Evolutionary conservation across 2,113 vertebrate genomes (phyloP), one percentile per base, ranked within the genome.

Genomic region (Seriola aureovittata): DNA sequence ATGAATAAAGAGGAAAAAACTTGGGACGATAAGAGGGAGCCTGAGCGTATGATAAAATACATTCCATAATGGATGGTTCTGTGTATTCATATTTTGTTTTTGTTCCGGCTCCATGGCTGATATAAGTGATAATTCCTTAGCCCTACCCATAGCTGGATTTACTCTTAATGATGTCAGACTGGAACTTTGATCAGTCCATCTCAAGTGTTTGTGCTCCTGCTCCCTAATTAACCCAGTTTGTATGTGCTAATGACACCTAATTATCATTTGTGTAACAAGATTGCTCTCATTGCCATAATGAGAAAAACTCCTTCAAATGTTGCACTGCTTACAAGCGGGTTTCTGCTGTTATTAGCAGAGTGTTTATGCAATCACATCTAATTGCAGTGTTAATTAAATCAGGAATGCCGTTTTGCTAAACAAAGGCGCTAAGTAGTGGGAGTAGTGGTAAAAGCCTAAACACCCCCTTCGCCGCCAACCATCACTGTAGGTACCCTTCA

Each of bases 371-470:
- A 95, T 95, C 93, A 94, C 86, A 86, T 89, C 92, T 94, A 95
- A 95, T 94, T 94, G 92, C 92, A 93, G 94, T 92, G 91, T 93
- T 95, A 94, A 95, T 95, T 95, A 93, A 95, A 95, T 94, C 93
- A 94, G 88, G 84, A 88, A 90, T 88, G 81, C 71, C 72, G 62
- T 93, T 92, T 91, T 89, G 90, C 80, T 78, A 81, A 91, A 93
- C 91, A 93, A 93, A 91, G 90, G 89, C 42, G 64, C 79, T 85
- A 78, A 85, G 85, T 79, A 65, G 83, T 13, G 29, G 77, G 81
- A 89, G 85, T 78, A 84, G 76, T 52, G 82, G 77, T 69, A 83
- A 82, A 85, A 80, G 74, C 78, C 70, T 67, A 66, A 69, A 87
- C 64, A 32, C 55, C n/a, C 57, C 21, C 7, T 68, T 59, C 44